Percentiles rank a stretch among this genome's conserved stretches.
Conservation (phyloP, 2,888 invertebrate species). For the Sphinx pinastri region DNA sequence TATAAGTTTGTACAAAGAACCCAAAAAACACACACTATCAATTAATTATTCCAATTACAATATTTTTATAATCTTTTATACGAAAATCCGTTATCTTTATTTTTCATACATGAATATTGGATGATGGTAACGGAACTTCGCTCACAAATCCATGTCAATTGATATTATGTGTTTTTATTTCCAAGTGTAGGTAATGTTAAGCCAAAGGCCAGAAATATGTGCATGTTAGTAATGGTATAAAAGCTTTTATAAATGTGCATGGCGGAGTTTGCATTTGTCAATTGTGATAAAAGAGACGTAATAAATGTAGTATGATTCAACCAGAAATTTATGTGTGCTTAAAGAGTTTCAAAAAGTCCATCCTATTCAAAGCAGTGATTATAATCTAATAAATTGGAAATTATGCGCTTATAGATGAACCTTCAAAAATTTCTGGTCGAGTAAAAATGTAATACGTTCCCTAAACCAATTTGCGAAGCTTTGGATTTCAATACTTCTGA, state of each 20-base stretch:
- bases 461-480: conserved; percentile 10
- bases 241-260: conserved; percentile 18
- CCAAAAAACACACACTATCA: conserved; percentile 11
- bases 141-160: neutral
- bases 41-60: neutral
- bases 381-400: neutral
- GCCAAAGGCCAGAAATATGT: conserved; percentile 18
- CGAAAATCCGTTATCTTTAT: neutral
- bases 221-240: conserved; percentile 19
- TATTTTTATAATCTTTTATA: neutral
- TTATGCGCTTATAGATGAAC: neutral
- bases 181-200: conserved; percentile 6
- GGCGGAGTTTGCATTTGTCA: neutral
- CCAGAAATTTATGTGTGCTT: neutral
- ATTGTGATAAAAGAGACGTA: neutral
- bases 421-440: conserved; percentile 1
- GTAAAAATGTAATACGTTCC: neutral
- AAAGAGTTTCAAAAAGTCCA: neutral
- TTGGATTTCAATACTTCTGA: neutral
- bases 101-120: neutral
- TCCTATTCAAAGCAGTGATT: neutral
- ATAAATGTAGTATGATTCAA: neutral
- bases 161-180: conserved; percentile 14
- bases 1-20: conserved; percentile 5
- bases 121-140: neutral